Evolutionary conservation across 2,113 vertebrate species (phyloP), one percentile per base, ranked within the genome.

Genomic region (Castor canadensis): DNA sequence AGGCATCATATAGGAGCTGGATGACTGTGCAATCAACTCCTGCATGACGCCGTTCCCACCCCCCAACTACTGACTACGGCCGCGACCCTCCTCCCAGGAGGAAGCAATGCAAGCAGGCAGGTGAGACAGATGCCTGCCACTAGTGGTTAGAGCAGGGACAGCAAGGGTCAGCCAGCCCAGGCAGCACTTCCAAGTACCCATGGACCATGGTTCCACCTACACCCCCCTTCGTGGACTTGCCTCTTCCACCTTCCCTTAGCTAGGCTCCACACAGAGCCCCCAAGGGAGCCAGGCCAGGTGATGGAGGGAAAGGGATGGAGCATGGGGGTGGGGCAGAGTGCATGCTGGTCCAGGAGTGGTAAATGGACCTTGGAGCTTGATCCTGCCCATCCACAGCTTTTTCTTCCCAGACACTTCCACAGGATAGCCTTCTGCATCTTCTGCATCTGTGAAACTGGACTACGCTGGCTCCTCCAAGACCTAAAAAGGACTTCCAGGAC

Each of bases 1-100:
- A 95, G 91, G 96, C 94, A 94, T 80, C 93, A 52, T 94, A 85
- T 77, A 96, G 94, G 94, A 96, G 96, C 94, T 95, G 95, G 91
- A 22, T 67, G 60, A 81, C 88, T 83, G 81, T 69, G 58, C 81
- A 72, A 85, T 76, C 97, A 90, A 76, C 85, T 72, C 96, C 96
- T 95, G 93, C 80, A 91, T 66, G 96, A 95, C 86, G 96, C 91
- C 89, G 43, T 95, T 96, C 95, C 81, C 94, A 96, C 95, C 96
- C 95, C 96, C 93, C 97, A 96, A 95, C 96, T 92, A 87, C 76
- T 69, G 85, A 83, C 93, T 69, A 67, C 1, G 89, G 66, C 86
- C 82, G 86, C 17, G n/a, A 92, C 97, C 97, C 96, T 97, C 95
- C 96, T 97, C 95, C 91, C 24, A 6, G 40, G 89, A 83, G 72